Conservation (phyloP, 2,797 vertebrate genomes). For the Etheostoma nigrum region DNA sequence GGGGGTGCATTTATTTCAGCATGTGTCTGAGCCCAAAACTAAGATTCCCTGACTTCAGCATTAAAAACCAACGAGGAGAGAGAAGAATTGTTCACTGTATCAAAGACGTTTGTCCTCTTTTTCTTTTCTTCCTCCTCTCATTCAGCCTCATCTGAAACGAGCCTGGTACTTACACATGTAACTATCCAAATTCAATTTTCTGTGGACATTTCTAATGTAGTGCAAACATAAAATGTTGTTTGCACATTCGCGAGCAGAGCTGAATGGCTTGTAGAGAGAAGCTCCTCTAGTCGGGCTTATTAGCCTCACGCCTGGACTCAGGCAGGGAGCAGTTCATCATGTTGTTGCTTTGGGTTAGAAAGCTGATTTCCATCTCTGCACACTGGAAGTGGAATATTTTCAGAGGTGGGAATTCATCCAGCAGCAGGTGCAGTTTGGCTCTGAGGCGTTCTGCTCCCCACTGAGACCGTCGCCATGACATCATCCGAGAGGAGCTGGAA, state of each 20-base stretch:
- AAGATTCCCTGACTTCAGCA: constrained; percentile 63
- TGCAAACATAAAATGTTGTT: constrained; percentile 72
- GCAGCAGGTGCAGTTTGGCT: constrained; percentile 63
- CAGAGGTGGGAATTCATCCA: constrained; percentile 68
- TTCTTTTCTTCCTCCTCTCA: constrained; percentile 52
- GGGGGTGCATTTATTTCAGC: constrained; percentile 63
- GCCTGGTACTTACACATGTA: constrained; percentile 77
- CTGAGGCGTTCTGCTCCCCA: constrained; percentile 66
- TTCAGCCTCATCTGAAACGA: constrained; percentile 76
- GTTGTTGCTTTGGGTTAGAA: constrained; percentile 84
- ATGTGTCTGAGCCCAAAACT: constrained; percentile 53
- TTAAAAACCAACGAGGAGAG: constrained; percentile 34
- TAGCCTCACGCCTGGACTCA: constrained; percentile 76
- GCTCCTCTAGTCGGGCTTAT: constrained; percentile 76
- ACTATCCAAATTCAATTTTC: constrained; percentile 81
- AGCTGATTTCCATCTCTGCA: constrained; percentile 81
- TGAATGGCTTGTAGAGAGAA: constrained; percentile 71
- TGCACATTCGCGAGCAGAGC: constrained; percentile 60
- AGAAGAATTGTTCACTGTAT: constrained; percentile 66
- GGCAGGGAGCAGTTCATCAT: constrained; percentile 82
- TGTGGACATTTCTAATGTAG: constrained; percentile 80
- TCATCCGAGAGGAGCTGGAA: constrained; percentile 59
- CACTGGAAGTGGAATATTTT: constrained; percentile 77
- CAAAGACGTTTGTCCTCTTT: constrained; percentile 48
- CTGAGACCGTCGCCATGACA: constrained; percentile 54